These are phyloP conservation scores for Numenius phaeopus DNA, from an alignment of 2,797 vertebrate species.

Conservation along the genomic window DNA sequence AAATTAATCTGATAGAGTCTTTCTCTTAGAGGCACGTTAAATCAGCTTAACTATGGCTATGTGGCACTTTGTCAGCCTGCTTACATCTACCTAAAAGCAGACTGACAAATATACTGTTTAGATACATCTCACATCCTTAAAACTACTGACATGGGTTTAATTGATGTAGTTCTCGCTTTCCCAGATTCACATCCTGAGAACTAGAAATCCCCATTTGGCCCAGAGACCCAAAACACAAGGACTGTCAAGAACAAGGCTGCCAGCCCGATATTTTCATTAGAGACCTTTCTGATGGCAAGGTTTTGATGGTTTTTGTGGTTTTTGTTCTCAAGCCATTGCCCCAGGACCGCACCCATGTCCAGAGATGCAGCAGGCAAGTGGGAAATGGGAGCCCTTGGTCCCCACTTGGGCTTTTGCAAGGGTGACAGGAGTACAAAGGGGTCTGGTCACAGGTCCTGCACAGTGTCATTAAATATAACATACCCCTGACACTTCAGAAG, in stretches of 20 bases:
- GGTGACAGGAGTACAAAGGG: background rate
- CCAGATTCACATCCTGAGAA: background rate
- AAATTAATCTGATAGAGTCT: background rate
- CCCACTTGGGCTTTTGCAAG: background rate
- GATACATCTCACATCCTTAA: background rate
- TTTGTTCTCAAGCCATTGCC: background rate
- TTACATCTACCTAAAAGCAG: background rate
- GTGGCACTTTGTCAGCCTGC: background rate
- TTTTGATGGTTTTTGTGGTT: background rate
- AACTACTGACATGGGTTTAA: background rate
- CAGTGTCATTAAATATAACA: background rate
- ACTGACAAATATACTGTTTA: background rate
- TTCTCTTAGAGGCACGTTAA: background rate
- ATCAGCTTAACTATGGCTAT: background rate
- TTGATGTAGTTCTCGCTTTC: background rate
- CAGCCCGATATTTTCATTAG: background rate
- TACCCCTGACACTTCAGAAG: rapidly evolving
- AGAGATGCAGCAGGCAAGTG: background rate
- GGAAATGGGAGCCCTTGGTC: background rate
- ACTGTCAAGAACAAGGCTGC: background rate
- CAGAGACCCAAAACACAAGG: background rate
- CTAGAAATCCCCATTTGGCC: background rate
- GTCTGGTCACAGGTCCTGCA: background rate
- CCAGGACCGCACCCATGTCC: rapidly evolving
- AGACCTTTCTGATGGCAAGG: background rate